Evolutionary conservation across 2,888 invertebrate species (phyloP), one percentile per base, ranked within the genome.

Genomic region (Slavum lentiscoides): DNA sequence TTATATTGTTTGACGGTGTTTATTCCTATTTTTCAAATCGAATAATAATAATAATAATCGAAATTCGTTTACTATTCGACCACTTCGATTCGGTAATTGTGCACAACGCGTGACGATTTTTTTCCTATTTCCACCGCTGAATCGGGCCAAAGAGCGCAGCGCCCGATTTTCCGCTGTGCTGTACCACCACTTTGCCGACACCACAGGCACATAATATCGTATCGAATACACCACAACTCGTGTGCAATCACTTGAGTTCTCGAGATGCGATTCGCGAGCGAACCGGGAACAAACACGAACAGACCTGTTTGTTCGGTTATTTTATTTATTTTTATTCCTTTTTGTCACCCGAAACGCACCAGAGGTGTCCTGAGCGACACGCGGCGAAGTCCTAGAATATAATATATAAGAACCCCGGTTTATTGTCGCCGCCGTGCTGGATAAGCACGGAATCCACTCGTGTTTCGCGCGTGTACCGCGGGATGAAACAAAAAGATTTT

Each of bases 401-500:
- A 49, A 11, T 39, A 11, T 39, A 39, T 3, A 59, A 59, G 55
- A n/a, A 8, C 39, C 58, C 58, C 58, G 39, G 43, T 43, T 58
- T 37, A 13, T 58, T 70, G 55, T 30, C 30, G 11, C 7, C 69
- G 43, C 43, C 4, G 17, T 39, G n/a, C n/a, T n/a, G 58, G 9
- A 30, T 43, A 55, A 23, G 19, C 30, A 37, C 37, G 2, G 58
- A 72, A 21, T 72, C 58, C 58, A 39, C n/a, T 72, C 70, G 30
- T 72, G n/a, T 72, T 5, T 30, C 58, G 39, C 21, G 58, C 15
- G n/a, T 30, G 30, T 30, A n/a, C n/a, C n/a, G 30, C 11, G 58
- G 55, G n/a, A 30, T 17, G 70, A 72, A 72, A 72, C 70, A 72
- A 72, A 39, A 39, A 15, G 70, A 72, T 55, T 58, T 55, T 19